Evolutionary conservation across 2,888 invertebrate genomes (phyloP).

Genomic region (Mythimna loreyi): DNA sequence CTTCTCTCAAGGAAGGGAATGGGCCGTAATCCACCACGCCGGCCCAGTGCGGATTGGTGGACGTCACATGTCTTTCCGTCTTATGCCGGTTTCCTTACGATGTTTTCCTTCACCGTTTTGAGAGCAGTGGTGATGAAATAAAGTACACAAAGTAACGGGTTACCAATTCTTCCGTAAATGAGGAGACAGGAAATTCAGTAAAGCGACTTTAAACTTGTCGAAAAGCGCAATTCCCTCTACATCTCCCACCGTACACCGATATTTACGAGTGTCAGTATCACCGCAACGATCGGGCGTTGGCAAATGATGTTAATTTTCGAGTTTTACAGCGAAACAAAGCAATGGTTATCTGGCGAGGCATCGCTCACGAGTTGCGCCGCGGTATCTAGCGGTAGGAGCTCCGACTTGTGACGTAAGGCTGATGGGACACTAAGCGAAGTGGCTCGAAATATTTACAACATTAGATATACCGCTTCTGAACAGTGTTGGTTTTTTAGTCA

Average conservation of each 20-base stretch:
- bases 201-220: neutral
- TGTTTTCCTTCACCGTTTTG: too few relatives aligned
- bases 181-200: neutral
- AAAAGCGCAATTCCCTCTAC: conserved; percentile 37
- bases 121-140: too few relatives aligned
- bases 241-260: conserved; percentile 49
- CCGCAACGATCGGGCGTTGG: conserved; percentile 85
- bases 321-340: conserved; percentile 90
- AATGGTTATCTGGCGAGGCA: conserved; percentile 84
- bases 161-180: too few relatives aligned
- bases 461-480: too few relatives aligned
- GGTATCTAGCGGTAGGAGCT: conserved; percentile 77
- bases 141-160: too few relatives aligned
- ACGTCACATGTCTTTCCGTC: too few relatives aligned
- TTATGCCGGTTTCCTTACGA: too few relatives aligned
- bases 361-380: conserved; percentile 85
- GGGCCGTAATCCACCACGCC: too few relatives aligned
- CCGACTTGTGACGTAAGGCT: conserved; percentile 66
- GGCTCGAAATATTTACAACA: neutral
- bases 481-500: too few relatives aligned
- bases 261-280: conserved; percentile 78
- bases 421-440: conserved; percentile 35
- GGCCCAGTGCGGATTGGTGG: too few relatives aligned
- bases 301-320: conserved; percentile 90
- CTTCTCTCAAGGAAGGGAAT: too few relatives aligned